These are phyloP conservation scores for Coecobrya sp. DNA, from an alignment of 2,888 invertebrate species.

Conservation along the genomic window DNA sequence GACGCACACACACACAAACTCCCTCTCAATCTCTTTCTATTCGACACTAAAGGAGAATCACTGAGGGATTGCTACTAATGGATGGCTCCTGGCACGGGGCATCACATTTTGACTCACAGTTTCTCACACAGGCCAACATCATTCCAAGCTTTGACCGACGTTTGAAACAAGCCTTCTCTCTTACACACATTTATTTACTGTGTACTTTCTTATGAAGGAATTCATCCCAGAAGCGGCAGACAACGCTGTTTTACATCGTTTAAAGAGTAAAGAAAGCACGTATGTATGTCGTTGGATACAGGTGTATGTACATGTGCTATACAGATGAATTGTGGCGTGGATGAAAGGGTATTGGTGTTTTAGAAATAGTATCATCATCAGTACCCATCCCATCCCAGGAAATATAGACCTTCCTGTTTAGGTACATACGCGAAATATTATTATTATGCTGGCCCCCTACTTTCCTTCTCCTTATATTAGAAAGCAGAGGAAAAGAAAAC, in stretches of 20 bases:
- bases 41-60: constrained; percentile 52
- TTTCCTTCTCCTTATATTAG: not conserved
- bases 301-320: not conserved
- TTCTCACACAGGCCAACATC: constrained; percentile 45
- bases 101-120: constrained; percentile 70
- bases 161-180: constrained; percentile 50
- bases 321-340: not conserved
- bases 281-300: not conserved
- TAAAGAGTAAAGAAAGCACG: too few species aligned
- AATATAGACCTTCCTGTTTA: not conserved
- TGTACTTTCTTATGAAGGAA: constrained; percentile 45
- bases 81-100: constrained; percentile 82
- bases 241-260: not conserved
- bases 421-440: not conserved
- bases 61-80: constrained; percentile 75
- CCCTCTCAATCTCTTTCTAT: constrained; percentile 53
- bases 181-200: constrained; percentile 43
- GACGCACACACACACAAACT: constrained; percentile 31
- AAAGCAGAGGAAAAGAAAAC: constrained; percentile 72
- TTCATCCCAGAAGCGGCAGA: constrained; percentile 1
- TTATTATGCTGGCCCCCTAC: not conserved
- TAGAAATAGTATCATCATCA: not conserved
- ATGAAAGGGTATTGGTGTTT: constrained; percentile 7
- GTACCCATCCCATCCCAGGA: not conserved
- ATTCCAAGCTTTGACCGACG: constrained; percentile 39